Base-by-base conservation (phyloP, 2,888 invertebrate species). In the Gari tellinella region DNA sequence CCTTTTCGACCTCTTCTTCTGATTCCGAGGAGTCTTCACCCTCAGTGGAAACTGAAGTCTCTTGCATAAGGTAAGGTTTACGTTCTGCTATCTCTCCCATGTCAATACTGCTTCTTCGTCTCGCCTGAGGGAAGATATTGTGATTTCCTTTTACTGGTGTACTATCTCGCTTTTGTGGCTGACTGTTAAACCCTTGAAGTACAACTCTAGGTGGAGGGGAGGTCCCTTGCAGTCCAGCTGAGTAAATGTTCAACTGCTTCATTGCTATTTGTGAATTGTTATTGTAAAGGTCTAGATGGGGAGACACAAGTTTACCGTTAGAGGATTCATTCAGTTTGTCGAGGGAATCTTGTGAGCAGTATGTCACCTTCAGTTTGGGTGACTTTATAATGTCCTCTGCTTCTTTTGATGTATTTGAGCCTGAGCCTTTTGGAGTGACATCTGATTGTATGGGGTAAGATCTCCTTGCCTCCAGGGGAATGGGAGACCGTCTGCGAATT, bases 181-280 rank as follows among this genome's bases (percentile, higher is more conserved):
- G 67, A 15, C 69, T 55, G 52, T 81, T 77, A 15, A 85, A 66
- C 40, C 74, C 76, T 37, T 85, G 81, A 21, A 88, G 74, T 17
- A 87, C 67, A 43, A 87, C 84, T 25, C 82, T 74, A 4, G 88
- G 86, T 51, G 87, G 88, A n/a, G 88, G 87, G 0, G 88, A 88
- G 15, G 84, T 85, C 14, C 82, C 81, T 21, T 84, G 76, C 46
- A 78, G 67, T 10, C 66, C 68, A 53, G 58, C 60, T 8, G 73
- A 67, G 58, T 83, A 83, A 37, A 72, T 79, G 17, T 70, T 81
- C 43, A 85, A 61, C 66, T 82, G 77, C 68, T 84, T 86, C 52
- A 82, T 55, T 21, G 81, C 72, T 38, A 68, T 60, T 19, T 70
- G 79, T 58, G 64, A 64, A 62, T 68, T 74, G 26, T 67, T 75